Evolutionary conservation across 2,888 invertebrate genomes (phyloP).

Genomic region (Chelonus formosanus): DNA sequence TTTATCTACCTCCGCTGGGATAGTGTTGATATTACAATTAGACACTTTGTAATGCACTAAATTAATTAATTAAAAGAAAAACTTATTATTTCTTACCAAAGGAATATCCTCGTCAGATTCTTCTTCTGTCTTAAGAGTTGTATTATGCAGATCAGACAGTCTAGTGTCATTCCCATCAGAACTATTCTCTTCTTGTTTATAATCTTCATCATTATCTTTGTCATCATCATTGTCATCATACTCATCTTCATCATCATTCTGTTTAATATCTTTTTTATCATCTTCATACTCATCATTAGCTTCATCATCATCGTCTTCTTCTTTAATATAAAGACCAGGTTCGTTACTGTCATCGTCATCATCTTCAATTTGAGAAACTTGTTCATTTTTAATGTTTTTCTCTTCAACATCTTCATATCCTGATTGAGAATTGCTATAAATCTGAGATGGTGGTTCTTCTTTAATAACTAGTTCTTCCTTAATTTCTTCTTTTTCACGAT

Average conservation of each 20-base stretch:
- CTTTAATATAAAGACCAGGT: conserved; percentile 67
- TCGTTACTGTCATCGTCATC: conserved; percentile 63
- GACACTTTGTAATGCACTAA: too few species aligned
- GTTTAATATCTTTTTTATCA: conserved; percentile 61
- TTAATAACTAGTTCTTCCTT: conserved; percentile 55
- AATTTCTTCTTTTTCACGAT: conserved; percentile 65
- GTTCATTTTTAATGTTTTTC: conserved; percentile 33
- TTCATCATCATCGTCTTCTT: conserved; percentile 50
- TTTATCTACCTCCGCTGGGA: too few species aligned
- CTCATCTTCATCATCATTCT: conserved; percentile 62
- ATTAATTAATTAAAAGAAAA: too few species aligned
- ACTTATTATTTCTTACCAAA: conserved; percentile 69
- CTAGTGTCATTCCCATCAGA: conserved; percentile 57
- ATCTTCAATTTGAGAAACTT: conserved; percentile 58
- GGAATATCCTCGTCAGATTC: conserved; percentile 81
- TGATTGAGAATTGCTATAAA: conserved; percentile 32
- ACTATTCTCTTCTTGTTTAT: conserved; percentile 69
- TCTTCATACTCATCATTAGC: conserved; percentile 69
- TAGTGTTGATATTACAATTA: too few species aligned
- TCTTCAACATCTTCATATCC: conserved; percentile 34
- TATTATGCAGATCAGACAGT: conserved; percentile 61
- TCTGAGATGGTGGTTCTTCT: conserved; percentile 31
- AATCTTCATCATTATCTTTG: conserved; percentile 52
- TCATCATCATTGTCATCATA: conserved; percentile 45
- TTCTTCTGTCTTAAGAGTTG: conserved; percentile 63